These are phyloP conservation scores for Sylvia borin DNA, from an alignment of 2,797 vertebrate genomes.

Conservation along the genomic window DNA sequence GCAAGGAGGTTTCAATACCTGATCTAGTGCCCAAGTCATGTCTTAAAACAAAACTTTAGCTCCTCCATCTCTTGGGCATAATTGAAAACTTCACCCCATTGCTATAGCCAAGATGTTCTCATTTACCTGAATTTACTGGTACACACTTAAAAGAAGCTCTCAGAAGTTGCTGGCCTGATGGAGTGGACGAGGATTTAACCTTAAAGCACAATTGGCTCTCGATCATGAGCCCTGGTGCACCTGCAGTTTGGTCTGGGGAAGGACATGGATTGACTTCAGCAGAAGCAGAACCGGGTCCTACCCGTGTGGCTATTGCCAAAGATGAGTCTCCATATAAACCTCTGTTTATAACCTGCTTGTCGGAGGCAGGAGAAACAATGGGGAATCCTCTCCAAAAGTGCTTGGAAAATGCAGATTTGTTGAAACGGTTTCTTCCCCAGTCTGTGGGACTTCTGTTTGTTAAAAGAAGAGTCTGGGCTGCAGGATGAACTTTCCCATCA, in stretches of 20 bases:
- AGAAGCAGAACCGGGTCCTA: neutral
- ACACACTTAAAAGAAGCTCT: neutral
- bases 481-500: neutral
- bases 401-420: neutral
- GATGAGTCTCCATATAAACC: slow-evolving; percentile 10
- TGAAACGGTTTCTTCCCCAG: neutral
- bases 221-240: neutral
- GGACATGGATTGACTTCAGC: neutral
- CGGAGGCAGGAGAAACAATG: neutral
- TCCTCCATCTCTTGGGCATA: neutral
- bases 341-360: neutral
- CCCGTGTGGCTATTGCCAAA: slow-evolving; percentile 39
- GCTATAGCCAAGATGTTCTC: neutral
- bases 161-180: slow-evolving; percentile 3
- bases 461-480: neutral
- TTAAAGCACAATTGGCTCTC: slow-evolving; percentile 17
- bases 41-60: slow-evolving; percentile 6
- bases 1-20: neutral
- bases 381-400: slow-evolving; percentile 8
- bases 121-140: slow-evolving; percentile 26
- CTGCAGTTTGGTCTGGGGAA: neutral
- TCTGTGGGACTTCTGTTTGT: neutral
- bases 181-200: slow-evolving; percentile 11
- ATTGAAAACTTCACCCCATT: neutral
- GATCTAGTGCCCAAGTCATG: neutral